Evolutionary conservation across 1,140 invertebrate genomes (phyloP).

Genomic region (Aleiodes sp.): DNA sequence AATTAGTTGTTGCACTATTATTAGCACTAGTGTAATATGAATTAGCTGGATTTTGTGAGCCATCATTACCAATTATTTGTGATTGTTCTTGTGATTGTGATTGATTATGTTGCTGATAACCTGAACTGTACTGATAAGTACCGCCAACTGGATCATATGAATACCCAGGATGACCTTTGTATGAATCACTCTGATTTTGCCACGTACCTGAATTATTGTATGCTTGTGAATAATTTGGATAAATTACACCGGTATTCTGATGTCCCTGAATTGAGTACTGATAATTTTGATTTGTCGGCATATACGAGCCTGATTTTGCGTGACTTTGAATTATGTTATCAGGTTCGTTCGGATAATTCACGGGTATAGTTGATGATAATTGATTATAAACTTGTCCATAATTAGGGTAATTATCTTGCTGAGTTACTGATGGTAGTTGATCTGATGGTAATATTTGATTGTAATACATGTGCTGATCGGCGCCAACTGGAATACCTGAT

Average conservation of each 20-base stretch:
- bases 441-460: slow-evolving; percentile 35
- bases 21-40: slow-evolving; percentile 68
- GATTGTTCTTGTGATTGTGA: background rate
- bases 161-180: slow-evolving; percentile 69
- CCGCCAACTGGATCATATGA: slow-evolving; percentile 63
- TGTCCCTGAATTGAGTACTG: slow-evolving; percentile 43
- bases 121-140: slow-evolving; percentile 67
- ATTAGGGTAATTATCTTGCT: slow-evolving; percentile 35
- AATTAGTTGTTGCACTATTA: slow-evolving; percentile 50
- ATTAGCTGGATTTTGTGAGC: slow-evolving; percentile 22
- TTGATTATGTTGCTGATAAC: slow-evolving; percentile 61
- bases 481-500: background rate
- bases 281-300: slow-evolving; percentile 49
- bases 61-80: slow-evolving; percentile 36
- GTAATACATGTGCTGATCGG: slow-evolving; percentile 23
- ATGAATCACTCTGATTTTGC: slow-evolving; percentile 52
- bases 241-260: slow-evolving; percentile 41
- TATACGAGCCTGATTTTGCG: slow-evolving; percentile 45
- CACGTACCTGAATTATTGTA: slow-evolving; percentile 40
- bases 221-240: slow-evolving; percentile 43
- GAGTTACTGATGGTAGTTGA: slow-evolving; percentile 27
- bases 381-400: slow-evolving; percentile 31
- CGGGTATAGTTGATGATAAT: slow-evolving; percentile 7
- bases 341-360: slow-evolving; percentile 33
- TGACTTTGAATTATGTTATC: slow-evolving; percentile 59